Evolutionary conservation across 2,113 vertebrate genomes (phyloP), one percentile per base, ranked within the genome.

Genomic region (Macroglossus sobrinus): DNA sequence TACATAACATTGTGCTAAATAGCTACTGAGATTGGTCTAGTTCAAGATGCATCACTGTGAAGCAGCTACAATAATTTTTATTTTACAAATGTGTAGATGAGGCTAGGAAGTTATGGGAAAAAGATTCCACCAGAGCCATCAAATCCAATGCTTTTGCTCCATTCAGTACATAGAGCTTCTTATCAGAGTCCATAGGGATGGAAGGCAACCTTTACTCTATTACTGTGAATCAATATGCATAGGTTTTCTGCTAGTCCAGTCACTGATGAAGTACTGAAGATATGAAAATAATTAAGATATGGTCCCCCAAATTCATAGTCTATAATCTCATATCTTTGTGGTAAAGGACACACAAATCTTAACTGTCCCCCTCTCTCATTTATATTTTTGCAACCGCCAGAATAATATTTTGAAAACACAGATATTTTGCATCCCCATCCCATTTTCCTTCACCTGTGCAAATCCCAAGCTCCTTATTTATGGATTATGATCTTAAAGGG

Each of bases 341-440:
- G 1, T n/a, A 57, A 71, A 74, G 50, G 59, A 11, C 2, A 16
- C 5, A 5, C 38, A 28, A 3, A 11, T 85, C 7, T 79, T 72
- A 22, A 82, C 4, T 26, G 18, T 78, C 95, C 2, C 38, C 21
- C 30, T n/a, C 9, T 7, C 4, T 59, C 9, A 55, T 21, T 72
- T 40, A 28, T 74, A 61, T 66, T 72, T 66, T 18, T 0, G 9
- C 11, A 12, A 43, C 1, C n/a, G 19, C 26, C 64, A 72, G 13
- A n/a, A 3, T 28, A 7, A 33, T 68, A 21, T 68, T 69, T 26
- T 89, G 28, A 33, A 80, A 92, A 35, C 4, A 15, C 2, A 53
- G 28, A 7, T 30, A 4, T 3, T 1, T 2, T 38, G 28, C 7
- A 5, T 50, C 5, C 5, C 7, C 16, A 40, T 11, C 4, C 13